Conservation (phyloP, 2,888 invertebrate genomes). For the Clivina fossor region DNA sequence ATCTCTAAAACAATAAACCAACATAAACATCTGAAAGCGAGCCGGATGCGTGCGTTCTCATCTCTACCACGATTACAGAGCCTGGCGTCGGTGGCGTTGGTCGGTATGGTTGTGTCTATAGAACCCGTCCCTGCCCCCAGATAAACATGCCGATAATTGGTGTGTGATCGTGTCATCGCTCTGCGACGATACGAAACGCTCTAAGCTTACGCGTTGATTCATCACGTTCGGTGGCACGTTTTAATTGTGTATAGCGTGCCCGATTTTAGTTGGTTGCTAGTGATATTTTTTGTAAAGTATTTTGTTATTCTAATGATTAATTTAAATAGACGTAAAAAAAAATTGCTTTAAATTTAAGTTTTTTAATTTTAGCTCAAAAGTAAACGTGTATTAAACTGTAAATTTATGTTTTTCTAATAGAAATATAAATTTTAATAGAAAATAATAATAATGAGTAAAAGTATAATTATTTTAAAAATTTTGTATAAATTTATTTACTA, state of each 20-base stretch:
- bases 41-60: constrained; percentile 20
- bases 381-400: not conserved
- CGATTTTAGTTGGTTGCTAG: not conserved
- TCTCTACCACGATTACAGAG: constrained; percentile 19
- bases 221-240: not conserved
- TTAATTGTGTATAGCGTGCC: constrained; percentile 1
- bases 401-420: too few species aligned
- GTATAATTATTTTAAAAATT: too few species aligned
- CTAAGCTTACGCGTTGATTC: constrained; percentile 3
- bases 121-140: constrained; percentile 23
- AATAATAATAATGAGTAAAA: too few species aligned
- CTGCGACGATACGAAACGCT: not conserved
- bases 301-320: not conserved
- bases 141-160: constrained; percentile 32
- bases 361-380: not conserved
- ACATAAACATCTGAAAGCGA: constrained; percentile 28
- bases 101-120: constrained; percentile 30
- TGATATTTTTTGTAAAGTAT: not conserved
- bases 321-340: not conserved
- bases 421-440: too few species aligned
- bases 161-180: constrained; percentile 21
- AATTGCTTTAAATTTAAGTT: not conserved
- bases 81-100: constrained; percentile 5
- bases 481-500: too few species aligned
- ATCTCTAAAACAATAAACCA: constrained; percentile 33